Percentiles rank a stretch among this genome's conserved stretches.
Evolutionary conservation across 2,113 vertebrate species (phyloP).

Genomic region (Vimba vimba): DNA sequence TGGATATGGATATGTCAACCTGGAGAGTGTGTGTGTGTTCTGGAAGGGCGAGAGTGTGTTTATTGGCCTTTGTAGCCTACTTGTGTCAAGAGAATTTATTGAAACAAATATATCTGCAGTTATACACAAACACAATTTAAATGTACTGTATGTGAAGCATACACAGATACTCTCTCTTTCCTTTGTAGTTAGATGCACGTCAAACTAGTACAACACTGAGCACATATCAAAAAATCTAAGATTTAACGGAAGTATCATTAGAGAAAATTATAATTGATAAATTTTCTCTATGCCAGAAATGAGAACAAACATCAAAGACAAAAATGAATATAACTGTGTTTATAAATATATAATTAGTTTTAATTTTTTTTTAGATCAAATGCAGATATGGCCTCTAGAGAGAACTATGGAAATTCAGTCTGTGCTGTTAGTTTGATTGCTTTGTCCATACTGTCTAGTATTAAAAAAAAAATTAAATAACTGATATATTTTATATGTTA

Average conservation of each 20-base stretch:
- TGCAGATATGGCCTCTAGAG: conserved; percentile 69
- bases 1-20: neutral
- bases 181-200: conserved; percentile 69
- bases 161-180: neutral
- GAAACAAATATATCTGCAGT: neutral
- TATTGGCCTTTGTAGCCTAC: neutral
- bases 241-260: conserved; percentile 68
- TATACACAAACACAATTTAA: neutral
- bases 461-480: conserved; percentile 69
- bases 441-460: conserved; percentile 60
- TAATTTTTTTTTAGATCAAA: conserved; percentile 78
- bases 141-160: conserved; percentile 9
- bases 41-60: neutral
- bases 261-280: conserved; percentile 64
- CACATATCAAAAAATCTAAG: conserved; percentile 68
- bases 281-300: conserved; percentile 63
- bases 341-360: conserved; percentile 79
- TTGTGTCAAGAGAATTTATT: neutral
- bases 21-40: neutral
- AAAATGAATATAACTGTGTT: conserved; percentile 66
- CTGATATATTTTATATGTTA: conserved; percentile 61
- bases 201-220: conserved; percentile 68
- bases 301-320: conserved; percentile 60
- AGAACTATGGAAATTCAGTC: conserved; percentile 62
- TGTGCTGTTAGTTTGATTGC: conserved; percentile 57